Evolutionary conservation across 2,888 invertebrate species (phyloP), one percentile per base, ranked within the genome.

Genomic region (Tethea ocularis): DNA sequence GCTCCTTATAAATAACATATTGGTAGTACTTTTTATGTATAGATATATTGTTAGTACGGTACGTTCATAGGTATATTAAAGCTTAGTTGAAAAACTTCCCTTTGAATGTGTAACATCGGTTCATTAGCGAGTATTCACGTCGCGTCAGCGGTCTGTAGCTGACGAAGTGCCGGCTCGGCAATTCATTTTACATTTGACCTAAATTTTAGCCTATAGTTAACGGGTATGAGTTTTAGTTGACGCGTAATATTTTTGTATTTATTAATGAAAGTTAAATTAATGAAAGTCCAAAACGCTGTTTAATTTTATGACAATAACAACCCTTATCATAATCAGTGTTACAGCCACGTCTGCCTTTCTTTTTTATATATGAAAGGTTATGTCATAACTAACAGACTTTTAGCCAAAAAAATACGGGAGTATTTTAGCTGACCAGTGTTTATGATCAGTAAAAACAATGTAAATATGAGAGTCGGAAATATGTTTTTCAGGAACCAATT

Each of bases 101-200:
- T 80, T 78, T 80, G 75, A 78, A 80, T 68, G 74, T 75, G 78
- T 80, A 80, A 77, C 84, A 86, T 82, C 79, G 78, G 82, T 89
- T 89, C 88, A 88, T 89, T 88, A 89, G 80, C 67, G 81, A 68
- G 78, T 75, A 86, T 88, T 88, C 87, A 89, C 71, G 65, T 62
- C 72, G 78, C 77, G 81, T 80, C 83, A 80, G 80, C 77, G 75
- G 77, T 75, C 73, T 77, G 75, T 77, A 69, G 66, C 67, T 70
- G 60, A 75, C 72, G 66, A 74, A 71, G 71, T 69, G 72, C 72
- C 66, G 70, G 77, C 69, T 74, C 76, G 72, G 78, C 83, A 77
- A 83, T 82, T 83, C 80, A 77, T 78, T 86, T 77, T 82, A 83
- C 79, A 80, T 80, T 68, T 79, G 83, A 86, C 87, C 84, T 80